Evolutionary conservation across 2,888 invertebrate species (phyloP).

Genomic region (Salticus scenicus): DNA sequence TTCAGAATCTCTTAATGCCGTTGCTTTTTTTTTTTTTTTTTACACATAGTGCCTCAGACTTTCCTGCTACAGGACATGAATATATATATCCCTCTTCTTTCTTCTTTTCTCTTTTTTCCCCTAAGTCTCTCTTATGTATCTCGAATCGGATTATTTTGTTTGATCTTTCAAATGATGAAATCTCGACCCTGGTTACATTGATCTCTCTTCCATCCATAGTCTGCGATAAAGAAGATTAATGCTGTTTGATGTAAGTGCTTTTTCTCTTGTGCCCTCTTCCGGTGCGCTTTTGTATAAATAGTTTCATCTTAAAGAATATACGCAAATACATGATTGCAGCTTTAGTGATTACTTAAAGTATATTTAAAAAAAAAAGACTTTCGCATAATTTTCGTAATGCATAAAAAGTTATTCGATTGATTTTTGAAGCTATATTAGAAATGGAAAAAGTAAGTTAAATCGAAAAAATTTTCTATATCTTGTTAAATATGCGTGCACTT

Average conservation of each 20-base stretch:
- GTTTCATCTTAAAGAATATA: constrained; percentile 3
- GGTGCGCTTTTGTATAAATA: neutral
- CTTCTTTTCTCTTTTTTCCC: neutral
- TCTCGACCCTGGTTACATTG: constrained; percentile 37
- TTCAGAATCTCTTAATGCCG: no score
- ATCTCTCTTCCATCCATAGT: constrained; percentile 18
- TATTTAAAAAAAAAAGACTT: no score
- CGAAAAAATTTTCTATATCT: no score
- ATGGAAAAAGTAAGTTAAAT: no score
- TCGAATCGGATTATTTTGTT: constrained; percentile 48
- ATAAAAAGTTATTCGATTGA: no score
- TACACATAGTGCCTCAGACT: no score
- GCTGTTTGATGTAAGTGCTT: constrained; percentile 50
- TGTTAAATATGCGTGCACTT: no score
- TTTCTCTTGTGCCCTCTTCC: constrained; percentile 1
- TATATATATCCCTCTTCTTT: neutral
- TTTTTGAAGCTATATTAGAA: no score
- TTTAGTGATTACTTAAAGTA: constrained; percentile 17
- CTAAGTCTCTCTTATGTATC: constrained; percentile 39
- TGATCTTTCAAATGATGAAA: constrained; percentile 65
- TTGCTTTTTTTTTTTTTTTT: no score
- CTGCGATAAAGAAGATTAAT: constrained; percentile 64
- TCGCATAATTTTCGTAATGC: no score
- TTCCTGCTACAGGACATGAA: no score
- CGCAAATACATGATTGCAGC: constrained; percentile 22